Conservation (phyloP, 1,140 invertebrate species). For the Babylonia areolata region DNA sequence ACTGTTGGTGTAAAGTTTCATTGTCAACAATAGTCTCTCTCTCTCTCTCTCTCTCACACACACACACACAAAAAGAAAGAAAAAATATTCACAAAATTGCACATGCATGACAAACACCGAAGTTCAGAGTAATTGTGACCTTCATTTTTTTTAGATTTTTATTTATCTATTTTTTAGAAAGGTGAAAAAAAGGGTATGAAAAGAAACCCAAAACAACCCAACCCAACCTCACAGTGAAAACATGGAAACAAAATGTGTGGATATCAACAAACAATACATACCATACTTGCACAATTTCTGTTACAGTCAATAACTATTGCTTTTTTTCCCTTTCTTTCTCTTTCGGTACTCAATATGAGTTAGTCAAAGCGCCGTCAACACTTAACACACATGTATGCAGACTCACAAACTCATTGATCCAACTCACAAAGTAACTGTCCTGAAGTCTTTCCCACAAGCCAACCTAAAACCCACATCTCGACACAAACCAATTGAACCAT, state of each 20-base stretch:
- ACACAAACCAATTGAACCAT: too few relatives aligned
- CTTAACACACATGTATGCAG: too few relatives aligned
- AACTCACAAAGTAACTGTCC: too few relatives aligned
- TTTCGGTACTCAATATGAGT: neutral
- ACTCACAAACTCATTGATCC: too few relatives aligned
- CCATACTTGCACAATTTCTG: neutral
- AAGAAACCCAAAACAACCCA: too few relatives aligned
- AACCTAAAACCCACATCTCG: too few relatives aligned
- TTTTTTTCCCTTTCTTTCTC: neutral
- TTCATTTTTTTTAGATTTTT: neutral
- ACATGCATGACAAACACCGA: neutral
- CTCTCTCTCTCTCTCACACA: too few relatives aligned
- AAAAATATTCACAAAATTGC: neutral
- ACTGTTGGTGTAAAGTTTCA: neutral
- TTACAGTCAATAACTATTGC: neutral
- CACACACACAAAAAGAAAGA: neutral
- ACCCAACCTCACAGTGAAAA: neutral
- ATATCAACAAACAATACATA: neutral
- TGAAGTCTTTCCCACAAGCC: too few relatives aligned
- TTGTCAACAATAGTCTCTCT: neutral
- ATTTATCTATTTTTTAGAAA: neutral
- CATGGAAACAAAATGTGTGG: neutral
- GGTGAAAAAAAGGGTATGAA: neutral
- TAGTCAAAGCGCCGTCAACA: too few relatives aligned
- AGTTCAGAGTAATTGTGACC: neutral